Conservation (phyloP, 2,888 invertebrate species). For the Calameuta idolon region DNA sequence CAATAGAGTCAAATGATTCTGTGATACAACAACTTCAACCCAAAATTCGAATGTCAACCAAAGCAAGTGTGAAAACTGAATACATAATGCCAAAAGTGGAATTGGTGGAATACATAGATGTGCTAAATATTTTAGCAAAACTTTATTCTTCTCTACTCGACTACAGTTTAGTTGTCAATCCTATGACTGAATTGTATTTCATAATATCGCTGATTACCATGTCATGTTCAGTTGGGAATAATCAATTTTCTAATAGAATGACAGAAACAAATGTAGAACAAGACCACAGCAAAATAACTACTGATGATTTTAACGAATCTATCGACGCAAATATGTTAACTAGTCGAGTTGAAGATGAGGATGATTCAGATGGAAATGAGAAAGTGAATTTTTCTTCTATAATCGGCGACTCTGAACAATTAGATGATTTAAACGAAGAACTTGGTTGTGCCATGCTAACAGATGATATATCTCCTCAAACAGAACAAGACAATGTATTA, state of each 20-base stretch:
- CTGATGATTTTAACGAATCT: not conserved
- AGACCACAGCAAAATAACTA: not conserved
- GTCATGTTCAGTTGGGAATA: slow-evolving; percentile 50
- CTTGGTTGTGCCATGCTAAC: slow-evolving; percentile 42
- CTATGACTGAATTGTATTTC: slow-evolving; percentile 78
- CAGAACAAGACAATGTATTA: not conserved
- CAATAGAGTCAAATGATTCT: slow-evolving; percentile 22
- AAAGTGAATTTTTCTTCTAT: not conserved
- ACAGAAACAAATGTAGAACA: slow-evolving; percentile 25
- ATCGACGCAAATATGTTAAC: not conserved
- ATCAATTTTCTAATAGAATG: not conserved
- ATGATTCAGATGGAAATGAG: not conserved
- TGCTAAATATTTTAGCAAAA: slow-evolving; percentile 71
- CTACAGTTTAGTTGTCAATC: slow-evolving; percentile 74
- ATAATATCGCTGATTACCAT: slow-evolving; percentile 75
- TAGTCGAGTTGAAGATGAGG: not conserved
- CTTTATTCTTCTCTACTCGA: slow-evolving; percentile 73
- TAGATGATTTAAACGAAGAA: slow-evolving; percentile 39
- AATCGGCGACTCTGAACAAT: slow-evolving; percentile 1
- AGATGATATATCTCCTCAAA: slow-evolving; percentile 19
- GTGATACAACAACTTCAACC: slow-evolving; percentile 14
- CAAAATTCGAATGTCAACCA: slow-evolving; percentile 24
- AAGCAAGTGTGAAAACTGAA: slow-evolving; percentile 26
- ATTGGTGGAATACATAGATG: slow-evolving; percentile 69
- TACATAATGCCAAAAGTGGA: slow-evolving; percentile 66